Evolutionary conservation across 2,113 vertebrate species (phyloP), one percentile per base, ranked within the genome.

Genomic region (Rhinoptilus africanus): DNA sequence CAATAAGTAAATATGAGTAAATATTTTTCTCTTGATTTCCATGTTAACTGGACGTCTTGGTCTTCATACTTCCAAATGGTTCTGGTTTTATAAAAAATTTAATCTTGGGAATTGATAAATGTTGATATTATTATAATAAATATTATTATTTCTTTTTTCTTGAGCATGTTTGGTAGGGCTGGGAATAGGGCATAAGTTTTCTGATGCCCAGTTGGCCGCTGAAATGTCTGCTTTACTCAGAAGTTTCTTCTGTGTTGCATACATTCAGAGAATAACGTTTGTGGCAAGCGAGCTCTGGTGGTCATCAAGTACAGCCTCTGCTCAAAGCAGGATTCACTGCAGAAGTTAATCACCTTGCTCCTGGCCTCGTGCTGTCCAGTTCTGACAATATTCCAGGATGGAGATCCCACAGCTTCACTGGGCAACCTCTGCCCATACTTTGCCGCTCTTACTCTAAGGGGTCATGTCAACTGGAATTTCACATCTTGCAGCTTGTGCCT

Each of bases 361-460:
- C 14, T 47, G 34, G 34, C 45, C 48, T 85, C 3, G 6, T 64
- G 19, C 48, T 60, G 21, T 39, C 34, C 27, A 5, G 20, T 48
- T 94, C 35, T 79, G 85, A 88, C 51, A 56, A 47, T 17, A 16
- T 8, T 32, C 34, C 30, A 41, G 34, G 18, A 3, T 1, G 2
- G 57, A 64, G 8, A 41, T 68, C 10, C 34, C 34, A 9, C 43
- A 56, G 74, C 20, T 90, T 67, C 4, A 1, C 47, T 62, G 34
- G n/a, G 35, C 17, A 64, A 4, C 13, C 60, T 66, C 39, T 89
- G 50, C 34, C 37, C 6, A 2, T 76, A 43, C 71, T 63, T 75
- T 78, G 22, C 51, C 15, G 13, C 56, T 59, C 8, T 53, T 14
- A 2, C 4, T 67, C 56, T 0, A 0, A 68, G 15, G 21, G 30